Percentiles rank a stretch among this genome's conserved stretches.
Evolutionary conservation across 2,888 invertebrate genomes (phyloP).

Genomic region (Perithous albicinctus): DNA sequence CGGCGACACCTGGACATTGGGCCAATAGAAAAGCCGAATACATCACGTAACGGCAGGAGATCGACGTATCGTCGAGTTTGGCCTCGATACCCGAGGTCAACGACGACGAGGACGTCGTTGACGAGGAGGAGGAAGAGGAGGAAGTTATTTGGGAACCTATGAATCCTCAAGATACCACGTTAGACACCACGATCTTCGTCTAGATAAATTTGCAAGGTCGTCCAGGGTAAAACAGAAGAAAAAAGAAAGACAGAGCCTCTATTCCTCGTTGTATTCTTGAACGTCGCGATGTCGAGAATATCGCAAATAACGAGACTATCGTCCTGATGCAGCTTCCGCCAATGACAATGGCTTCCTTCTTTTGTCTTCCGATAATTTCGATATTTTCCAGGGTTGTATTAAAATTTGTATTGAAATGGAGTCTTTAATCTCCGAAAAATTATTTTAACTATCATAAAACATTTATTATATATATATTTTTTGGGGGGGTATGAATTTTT

Average conservation of each 20-base stretch:
- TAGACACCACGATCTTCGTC: conserved; percentile 59
- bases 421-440: background rate
- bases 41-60: conserved; percentile 77
- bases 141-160: conserved; percentile 64
- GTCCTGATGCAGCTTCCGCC: conserved; percentile 47
- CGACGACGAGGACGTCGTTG: conserved; percentile 54
- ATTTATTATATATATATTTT: background rate
- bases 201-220: conserved; percentile 14
- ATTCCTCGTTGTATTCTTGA: conserved; percentile 9
- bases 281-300: conserved; percentile 6
- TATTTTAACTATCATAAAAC: background rate
- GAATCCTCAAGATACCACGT: conserved; percentile 49
- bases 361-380: background rate
- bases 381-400: background rate
- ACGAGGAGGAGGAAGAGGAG: conserved; percentile 42
- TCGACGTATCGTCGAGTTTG: conserved; percentile 67
- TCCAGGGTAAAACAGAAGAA: conserved; percentile 2
- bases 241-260: background rate
- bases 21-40: conserved; percentile 81
- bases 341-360: background rate
- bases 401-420: background rate
- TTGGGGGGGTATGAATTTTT: no score
- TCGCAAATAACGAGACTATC: conserved; percentile 41
- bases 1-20: conserved; percentile 82
- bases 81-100: conserved; percentile 65